These are phyloP conservation scores for Podiceps cristatus DNA, from an alignment of 2,113 vertebrate genomes.

Conservation along the genomic window DNA sequence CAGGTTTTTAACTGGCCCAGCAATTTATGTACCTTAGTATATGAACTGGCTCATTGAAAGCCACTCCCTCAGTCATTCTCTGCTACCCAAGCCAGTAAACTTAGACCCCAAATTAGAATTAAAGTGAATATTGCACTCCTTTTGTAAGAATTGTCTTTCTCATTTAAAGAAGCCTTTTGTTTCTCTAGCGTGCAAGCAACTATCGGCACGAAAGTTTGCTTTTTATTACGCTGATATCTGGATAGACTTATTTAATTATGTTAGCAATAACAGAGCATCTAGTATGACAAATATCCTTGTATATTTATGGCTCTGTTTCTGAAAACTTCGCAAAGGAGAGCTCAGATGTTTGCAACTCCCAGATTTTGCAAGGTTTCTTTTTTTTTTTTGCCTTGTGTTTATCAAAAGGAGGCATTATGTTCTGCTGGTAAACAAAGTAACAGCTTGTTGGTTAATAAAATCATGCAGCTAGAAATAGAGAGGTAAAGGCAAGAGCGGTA, in stretches of 20 bases:
- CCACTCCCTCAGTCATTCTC: background rate
- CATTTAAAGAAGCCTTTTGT: background rate
- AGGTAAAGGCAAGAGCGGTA: background rate
- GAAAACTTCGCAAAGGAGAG: background rate
- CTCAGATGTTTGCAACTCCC: background rate
- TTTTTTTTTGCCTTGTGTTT: background rate
- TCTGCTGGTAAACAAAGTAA: slow-evolving; percentile 30
- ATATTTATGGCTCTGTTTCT: background rate
- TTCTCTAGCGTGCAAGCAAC: background rate
- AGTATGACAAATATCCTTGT: background rate
- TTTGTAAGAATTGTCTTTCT: background rate
- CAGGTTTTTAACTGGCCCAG: background rate
- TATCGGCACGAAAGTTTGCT: background rate
- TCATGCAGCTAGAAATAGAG: background rate
- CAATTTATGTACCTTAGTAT: background rate
- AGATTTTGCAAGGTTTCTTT: background rate
- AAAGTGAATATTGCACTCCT: background rate
- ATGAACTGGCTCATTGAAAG: background rate
- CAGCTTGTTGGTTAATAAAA: slow-evolving; percentile 26
- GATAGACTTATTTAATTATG: background rate
- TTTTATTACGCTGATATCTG: background rate
- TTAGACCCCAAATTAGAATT: background rate
- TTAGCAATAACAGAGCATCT: background rate
- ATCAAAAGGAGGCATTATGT: background rate
- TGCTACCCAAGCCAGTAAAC: background rate